Percentiles rank a stretch among this genome's conserved stretches.
These are phyloP conservation scores for Machaerirhynchus nigripectus DNA, from an alignment of 2,113 vertebrate genomes.

Conservation along the genomic window DNA sequence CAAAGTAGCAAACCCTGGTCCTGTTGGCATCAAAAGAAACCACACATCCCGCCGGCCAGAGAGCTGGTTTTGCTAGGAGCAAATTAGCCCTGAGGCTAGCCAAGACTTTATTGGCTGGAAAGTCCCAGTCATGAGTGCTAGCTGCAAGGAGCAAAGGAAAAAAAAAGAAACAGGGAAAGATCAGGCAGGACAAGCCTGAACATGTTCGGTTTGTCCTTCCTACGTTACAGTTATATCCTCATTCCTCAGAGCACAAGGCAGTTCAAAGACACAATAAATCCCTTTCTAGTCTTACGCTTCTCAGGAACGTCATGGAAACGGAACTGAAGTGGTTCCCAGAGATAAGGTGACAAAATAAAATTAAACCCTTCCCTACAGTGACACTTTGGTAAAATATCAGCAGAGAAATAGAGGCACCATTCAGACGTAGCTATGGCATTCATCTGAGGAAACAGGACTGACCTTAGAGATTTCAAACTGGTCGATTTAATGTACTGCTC, in stretches of 20 bases:
- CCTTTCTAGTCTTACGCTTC: neutral
- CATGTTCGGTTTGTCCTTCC: constrained; percentile 42
- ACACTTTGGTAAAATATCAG: neutral
- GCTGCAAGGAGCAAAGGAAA: neutral
- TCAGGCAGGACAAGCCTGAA: constrained; percentile 38
- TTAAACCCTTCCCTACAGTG: neutral
- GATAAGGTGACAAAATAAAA: constrained; percentile 51
- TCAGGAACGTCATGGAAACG: neutral
- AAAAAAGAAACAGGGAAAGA: neutral
- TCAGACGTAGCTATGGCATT: neutral
- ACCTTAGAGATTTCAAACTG: neutral
- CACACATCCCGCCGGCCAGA: neutral
- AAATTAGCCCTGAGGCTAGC: neutral
- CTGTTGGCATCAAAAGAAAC: neutral
- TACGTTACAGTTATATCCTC: constrained; percentile 37
- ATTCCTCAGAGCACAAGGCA: constrained; percentile 49
- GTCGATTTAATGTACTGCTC: neutral
- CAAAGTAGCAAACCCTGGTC: neutral
- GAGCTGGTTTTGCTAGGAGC: neutral
- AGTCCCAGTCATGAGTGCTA: constrained; percentile 9
- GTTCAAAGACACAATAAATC: constrained; percentile 60
- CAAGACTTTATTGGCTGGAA: neutral
- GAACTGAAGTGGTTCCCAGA: constrained; percentile 36
- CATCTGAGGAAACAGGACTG: neutral
- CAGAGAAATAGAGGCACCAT: neutral